phyloP scores from a whole-genome alignment of 2,113 vertebrate species.

The Anguilla japonica region DNA sequence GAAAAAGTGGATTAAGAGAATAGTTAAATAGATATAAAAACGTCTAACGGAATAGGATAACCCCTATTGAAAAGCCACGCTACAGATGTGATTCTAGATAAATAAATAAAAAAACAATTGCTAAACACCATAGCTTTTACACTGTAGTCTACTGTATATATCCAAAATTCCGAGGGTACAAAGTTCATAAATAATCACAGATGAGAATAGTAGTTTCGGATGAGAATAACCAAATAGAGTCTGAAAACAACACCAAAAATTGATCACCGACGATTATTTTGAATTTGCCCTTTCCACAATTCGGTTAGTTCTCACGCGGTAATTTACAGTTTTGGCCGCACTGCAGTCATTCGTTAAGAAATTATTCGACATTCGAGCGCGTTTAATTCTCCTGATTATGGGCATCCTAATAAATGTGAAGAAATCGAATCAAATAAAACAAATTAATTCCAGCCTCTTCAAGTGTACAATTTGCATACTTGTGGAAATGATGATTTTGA shows the following conservation, averaged over 20 bases:
- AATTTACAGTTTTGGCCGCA: background rate
- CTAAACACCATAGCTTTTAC: background rate
- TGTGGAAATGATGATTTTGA: background rate
- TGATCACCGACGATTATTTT: no score
- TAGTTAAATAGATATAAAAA: background rate
- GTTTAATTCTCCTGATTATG: background rate
- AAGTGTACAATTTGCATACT: background rate
- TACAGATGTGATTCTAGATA: background rate
- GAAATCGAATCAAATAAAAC: background rate
- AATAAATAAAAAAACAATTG: background rate
- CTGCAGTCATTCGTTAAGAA: background rate
- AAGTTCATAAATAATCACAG: background rate
- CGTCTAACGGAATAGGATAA: slow-evolving; percentile 2
- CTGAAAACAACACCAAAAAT: no score
- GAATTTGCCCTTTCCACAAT: no score
- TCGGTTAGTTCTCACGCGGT: no score
- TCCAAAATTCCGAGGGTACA: background rate
- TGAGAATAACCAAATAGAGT: no score
- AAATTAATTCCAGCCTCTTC: background rate
- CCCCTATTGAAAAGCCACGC: background rate
- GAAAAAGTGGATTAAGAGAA: background rate
- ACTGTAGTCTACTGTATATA: background rate
- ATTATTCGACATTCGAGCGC: background rate
- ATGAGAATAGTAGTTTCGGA: no score
- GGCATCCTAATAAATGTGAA: background rate